Evolutionary conservation across 2,888 invertebrate genomes (phyloP).

Genomic region (Diaperis boleti): DNA sequence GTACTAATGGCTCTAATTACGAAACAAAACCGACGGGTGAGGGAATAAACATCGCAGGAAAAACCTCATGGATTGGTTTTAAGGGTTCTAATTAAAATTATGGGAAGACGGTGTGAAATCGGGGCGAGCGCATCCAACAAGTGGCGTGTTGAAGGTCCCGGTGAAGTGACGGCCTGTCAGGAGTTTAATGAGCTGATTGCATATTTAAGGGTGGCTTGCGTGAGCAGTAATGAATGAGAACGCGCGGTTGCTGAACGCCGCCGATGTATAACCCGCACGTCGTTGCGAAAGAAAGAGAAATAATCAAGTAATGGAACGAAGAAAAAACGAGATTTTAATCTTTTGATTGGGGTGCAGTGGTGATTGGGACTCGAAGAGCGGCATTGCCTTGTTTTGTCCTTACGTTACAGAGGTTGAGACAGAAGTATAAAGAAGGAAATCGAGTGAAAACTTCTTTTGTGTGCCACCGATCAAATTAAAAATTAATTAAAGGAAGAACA

Average conservation of each 20-base stretch:
- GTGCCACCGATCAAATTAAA: too few species aligned
- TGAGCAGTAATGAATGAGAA: conserved; percentile 44
- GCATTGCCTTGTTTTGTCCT: too few species aligned
- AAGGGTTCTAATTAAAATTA: conserved; percentile 19
- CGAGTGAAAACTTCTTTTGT: too few species aligned
- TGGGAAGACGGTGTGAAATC: conserved; percentile 21
- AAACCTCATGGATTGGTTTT: too few species aligned
- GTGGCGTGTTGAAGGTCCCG: conserved; percentile 41
- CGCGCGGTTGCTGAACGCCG: conserved; percentile 34
- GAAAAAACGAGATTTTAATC: not conserved
- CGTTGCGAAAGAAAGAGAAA: conserved; percentile 26
- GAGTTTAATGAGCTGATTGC: conserved; percentile 47
- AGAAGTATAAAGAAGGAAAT: too few species aligned
- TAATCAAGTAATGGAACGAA: not conserved
- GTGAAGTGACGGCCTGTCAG: conserved; percentile 42
- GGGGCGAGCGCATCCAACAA: conserved; percentile 42
- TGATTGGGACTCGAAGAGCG: too few species aligned
- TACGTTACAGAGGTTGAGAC: too few species aligned
- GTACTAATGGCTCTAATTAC: conserved; percentile 5
- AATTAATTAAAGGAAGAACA: too few species aligned
- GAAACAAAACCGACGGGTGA: not conserved
- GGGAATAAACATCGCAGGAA: conserved; percentile 6
- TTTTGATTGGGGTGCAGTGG: not conserved
- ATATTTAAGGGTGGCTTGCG: conserved; percentile 47
- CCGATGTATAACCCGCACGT: conserved; percentile 28